Percentiles rank a stretch among this genome's conserved stretches.
These are phyloP conservation scores for Corythucha ciliata DNA, from an alignment of 2,888 invertebrate species.

Conservation along the genomic window DNA sequence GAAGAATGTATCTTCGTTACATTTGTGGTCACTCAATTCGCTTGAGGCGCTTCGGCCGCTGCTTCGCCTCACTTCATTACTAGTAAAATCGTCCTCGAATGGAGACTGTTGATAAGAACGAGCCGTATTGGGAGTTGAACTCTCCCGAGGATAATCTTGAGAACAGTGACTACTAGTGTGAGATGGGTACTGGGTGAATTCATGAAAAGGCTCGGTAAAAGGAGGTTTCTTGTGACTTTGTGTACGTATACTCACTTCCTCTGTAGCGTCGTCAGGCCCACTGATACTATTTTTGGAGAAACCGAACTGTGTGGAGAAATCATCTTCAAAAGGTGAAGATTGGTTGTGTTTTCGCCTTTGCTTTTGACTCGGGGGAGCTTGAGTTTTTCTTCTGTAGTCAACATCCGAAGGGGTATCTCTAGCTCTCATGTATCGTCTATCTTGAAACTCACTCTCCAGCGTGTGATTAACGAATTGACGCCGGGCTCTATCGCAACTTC, in stretches of 20 bases:
- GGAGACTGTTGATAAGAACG: constrained; percentile 43
- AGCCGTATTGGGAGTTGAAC: constrained; percentile 17
- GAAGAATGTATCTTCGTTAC: constrained; percentile 33
- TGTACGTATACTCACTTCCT: too few species aligned
- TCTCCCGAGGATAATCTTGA: constrained; percentile 22
- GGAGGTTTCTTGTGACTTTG: too few species aligned
- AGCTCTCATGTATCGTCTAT: constrained; percentile 30
- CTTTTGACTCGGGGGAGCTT: constrained; percentile 41
- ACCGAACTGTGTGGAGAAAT: constrained; percentile 47
- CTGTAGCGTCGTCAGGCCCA: constrained; percentile 33
- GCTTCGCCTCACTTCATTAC: constrained; percentile 40
- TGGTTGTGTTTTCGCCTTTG: constrained; percentile 34
- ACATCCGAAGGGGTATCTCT: constrained; percentile 36
- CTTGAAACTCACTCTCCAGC: constrained; percentile 30
- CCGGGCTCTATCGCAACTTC: constrained; percentile 29
- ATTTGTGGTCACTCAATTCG: constrained; percentile 36
- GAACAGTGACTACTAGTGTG: constrained; percentile 16
- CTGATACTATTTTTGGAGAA: constrained; percentile 36
- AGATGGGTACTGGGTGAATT: constrained; percentile 17
- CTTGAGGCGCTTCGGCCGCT: constrained; percentile 37
- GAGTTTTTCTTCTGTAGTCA: constrained; percentile 33
- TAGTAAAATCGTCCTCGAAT: constrained; percentile 64
- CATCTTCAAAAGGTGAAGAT: constrained; percentile 52
- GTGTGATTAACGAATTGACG: constrained; percentile 27
- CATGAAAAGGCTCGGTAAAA: constrained; percentile 26